Base-by-base conservation (phyloP, 2,797 vertebrate species). In the Ctenopoma kingsleyae region DNA sequence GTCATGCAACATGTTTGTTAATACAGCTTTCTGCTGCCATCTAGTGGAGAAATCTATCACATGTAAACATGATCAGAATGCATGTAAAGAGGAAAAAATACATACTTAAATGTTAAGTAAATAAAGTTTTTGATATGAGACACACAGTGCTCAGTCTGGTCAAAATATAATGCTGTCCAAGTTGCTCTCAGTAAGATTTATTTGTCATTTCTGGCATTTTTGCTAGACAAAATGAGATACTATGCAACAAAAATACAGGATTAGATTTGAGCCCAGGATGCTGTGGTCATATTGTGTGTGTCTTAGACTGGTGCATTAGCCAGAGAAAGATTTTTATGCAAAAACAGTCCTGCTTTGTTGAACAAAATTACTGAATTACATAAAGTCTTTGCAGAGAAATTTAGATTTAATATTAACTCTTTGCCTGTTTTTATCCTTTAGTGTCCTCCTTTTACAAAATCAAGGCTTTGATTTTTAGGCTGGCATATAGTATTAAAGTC, bases 21-120 rank as follows among this genome's bases (percentile, higher is more conserved):
- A 20, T 3, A 10, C 20, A 58, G 52, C 70, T 76, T 82, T 90
- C 79, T 92, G 71, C 85, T 91, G 89, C 91, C 93, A 92, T 85
- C 94, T 93, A 82, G 89, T 93, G 93, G 86, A 51, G 6, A 0
- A 0, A 13, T 1, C 9, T 0, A 0, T 3, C 12, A 22, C 19
- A 49, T 10, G 52, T 7, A 5, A 53, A 27, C n/a, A 3, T 30
- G 11, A 67, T 3, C 10, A 60, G n/a, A 17, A 10, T 8, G 23
- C 1, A 53, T 0, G 27, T 25, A 9, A 32, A 32, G 30, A 32
- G 30, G 8, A 32, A 32, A 40, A 16, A 10, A 7, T 22, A 1
- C n/a, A 10, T 30, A 2, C 13, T 55, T 43, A 0, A 23, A n/a
- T 25, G n/a, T 0, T 30, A 30, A 30, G 6, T 30, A 6, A 41